A percentile compares a stretch with the other conserved stretches of the same genome.
phyloP scores from a whole-genome alignment of 30 jellyfish, hydroid and myxozoan genomes.

The Chironex yamaguchii region DNA sequence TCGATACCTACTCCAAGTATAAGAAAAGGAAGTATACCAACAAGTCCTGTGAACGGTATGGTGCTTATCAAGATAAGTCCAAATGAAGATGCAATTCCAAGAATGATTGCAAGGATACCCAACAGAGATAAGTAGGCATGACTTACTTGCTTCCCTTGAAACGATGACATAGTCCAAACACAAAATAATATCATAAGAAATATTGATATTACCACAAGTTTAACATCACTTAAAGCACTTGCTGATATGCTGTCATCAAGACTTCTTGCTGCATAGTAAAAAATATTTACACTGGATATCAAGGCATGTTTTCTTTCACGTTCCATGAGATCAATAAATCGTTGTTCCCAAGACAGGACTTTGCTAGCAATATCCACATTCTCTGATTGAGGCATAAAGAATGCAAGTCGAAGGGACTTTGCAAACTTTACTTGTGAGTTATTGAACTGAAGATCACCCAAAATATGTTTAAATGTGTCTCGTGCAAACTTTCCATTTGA shows the following conservation, averaged over 20 bases:
- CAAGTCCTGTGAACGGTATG: conserved; percentile 92
- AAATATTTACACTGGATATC: conserved; percentile 37
- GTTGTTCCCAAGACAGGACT: conserved; percentile 76
- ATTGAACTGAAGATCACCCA: conserved; percentile 57
- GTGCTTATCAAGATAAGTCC: conserved; percentile 83
- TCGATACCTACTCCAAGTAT: conserved; percentile 98
- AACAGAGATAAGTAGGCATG: conserved; percentile 78
- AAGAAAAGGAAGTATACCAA: conserved; percentile 94
- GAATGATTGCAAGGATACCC: conserved; percentile 77
- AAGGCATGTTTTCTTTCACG: conserved; percentile 16
- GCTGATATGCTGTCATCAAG: conserved; percentile 84
- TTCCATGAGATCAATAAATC: conserved; percentile 28
- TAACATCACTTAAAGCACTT: conserved; percentile 81
- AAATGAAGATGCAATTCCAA: conserved; percentile 92
- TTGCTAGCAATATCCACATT: conserved; percentile 41
- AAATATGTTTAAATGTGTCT: conserved; percentile 58
- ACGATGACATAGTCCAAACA: conserved; percentile 63
- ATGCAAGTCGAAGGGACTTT: conserved; percentile 67
- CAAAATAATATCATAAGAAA: conserved; percentile 81
- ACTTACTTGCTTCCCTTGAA: conserved; percentile 71
- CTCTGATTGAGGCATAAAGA: conserved; percentile 71
- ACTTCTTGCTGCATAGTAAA: conserved; percentile 79
- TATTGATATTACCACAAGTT: conserved; percentile 73
- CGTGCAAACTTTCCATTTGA: conserved; percentile 70
- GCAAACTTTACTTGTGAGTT: conserved; percentile 71